Evolutionary conservation across 2,113 vertebrate species (phyloP).

Genomic region (Piprites chloris): DNA sequence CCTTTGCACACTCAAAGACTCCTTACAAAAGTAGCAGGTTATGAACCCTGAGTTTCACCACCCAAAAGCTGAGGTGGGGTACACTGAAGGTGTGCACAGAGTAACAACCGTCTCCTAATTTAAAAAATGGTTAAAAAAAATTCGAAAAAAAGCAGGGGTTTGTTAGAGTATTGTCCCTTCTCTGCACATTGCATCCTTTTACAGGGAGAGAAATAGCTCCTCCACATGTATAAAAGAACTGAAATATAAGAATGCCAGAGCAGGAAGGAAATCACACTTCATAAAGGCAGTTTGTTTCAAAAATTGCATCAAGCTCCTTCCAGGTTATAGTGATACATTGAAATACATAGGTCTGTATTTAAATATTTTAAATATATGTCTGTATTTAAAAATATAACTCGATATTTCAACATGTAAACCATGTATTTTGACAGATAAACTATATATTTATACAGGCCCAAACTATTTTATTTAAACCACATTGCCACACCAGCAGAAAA

Average conservation of each 20-base stretch:
- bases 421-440: neutral
- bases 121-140: neutral
- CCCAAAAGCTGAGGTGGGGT: neutral
- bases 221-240: accelerated
- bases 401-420: too few species aligned
- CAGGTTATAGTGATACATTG: neutral
- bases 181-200: accelerated
- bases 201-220: neutral
- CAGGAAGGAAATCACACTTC: neutral
- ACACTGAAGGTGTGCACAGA: neutral
- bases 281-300: neutral
- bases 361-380: neutral
- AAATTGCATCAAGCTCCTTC: neutral
- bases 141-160: neutral
- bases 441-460: neutral
- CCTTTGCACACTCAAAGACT: neutral
- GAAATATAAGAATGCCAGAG: neutral
- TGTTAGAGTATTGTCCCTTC: neutral
- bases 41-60: neutral
- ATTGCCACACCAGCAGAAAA: neutral
- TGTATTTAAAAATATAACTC: neutral
- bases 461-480: neutral
- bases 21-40: neutral
- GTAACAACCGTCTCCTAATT: accelerated
- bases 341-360: too few species aligned